Percentiles rank a stretch among this genome's conserved stretches.
phyloP scores from a whole-genome alignment of 2,113 vertebrate genomes.

The Lophotis ruficrista region DNA sequence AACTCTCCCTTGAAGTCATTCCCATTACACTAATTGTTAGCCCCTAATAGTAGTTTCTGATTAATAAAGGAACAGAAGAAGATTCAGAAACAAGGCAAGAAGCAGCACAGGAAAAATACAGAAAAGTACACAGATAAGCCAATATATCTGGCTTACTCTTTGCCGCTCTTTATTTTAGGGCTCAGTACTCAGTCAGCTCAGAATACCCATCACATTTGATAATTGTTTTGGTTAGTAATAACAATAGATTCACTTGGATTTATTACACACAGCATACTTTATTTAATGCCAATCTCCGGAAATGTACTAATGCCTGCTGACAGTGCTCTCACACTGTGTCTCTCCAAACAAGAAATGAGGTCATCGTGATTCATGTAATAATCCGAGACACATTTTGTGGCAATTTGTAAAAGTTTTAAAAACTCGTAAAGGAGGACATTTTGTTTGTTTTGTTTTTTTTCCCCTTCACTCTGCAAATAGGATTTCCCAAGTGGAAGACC shows the following conservation, averaged over 20 bases:
- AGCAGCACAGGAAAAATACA: neutral
- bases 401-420: neutral
- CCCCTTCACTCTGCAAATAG: neutral
- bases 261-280: slow-evolving; percentile 1
- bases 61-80: neutral
- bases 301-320: slow-evolving; percentile 19
- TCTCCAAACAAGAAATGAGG: slow-evolving; percentile 34
- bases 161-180: neutral
- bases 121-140: neutral
- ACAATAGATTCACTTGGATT: slow-evolving; percentile 9
- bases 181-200: neutral
- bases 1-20: neutral
- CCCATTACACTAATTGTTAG: neutral
- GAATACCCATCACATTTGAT: neutral
- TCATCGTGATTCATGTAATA: neutral
- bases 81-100: neutral
- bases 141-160: neutral
- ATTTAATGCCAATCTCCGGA: slow-evolving; percentile 4
- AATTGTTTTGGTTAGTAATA: neutral
- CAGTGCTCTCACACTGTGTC: neutral
- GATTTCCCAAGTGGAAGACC: neutral
- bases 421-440: neutral
- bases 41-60: neutral
- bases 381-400: neutral
- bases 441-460: neutral